phyloP scores from a whole-genome alignment of 2,113 vertebrate species.

The Heterochromis multidens region DNA sequence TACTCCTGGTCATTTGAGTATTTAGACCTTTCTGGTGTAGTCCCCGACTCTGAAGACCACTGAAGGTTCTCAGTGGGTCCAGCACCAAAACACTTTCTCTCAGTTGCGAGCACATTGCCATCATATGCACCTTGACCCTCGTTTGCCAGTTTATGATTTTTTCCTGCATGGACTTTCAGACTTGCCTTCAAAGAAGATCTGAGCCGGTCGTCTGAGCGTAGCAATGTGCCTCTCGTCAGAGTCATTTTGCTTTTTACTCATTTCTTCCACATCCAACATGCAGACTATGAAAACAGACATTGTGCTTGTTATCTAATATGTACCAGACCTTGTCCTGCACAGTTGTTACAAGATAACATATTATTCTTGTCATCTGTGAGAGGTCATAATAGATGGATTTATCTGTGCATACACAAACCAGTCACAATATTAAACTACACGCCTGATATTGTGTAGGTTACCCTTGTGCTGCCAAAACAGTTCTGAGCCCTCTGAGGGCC shows the following conservation, averaged over 20 bases:
- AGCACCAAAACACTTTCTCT: too few species aligned
- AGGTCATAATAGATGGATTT: neutral
- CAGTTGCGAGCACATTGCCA: too few species aligned
- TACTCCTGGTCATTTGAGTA: neutral
- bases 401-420: neutral
- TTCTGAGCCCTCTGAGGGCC: neutral
- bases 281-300: neutral
- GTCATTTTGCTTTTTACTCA: neutral
- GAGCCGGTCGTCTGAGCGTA: too few species aligned
- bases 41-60: neutral
- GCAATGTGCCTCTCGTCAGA: too few species aligned
- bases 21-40: rapidly evolving
- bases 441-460: neutral
- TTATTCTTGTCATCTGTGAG: neutral
- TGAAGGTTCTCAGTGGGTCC: too few species aligned
- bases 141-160: too few species aligned
- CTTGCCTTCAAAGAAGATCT: too few species aligned
- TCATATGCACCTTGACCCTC: too few species aligned
- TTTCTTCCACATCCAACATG: too few species aligned
- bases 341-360: neutral
- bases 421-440: neutral
- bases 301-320: rapidly evolving
- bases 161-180: too few species aligned
- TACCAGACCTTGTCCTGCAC: rapidly evolving
- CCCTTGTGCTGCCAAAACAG: neutral